Conservation (phyloP, 2,888 invertebrate species). For the Celastrina argiolus region DNA sequence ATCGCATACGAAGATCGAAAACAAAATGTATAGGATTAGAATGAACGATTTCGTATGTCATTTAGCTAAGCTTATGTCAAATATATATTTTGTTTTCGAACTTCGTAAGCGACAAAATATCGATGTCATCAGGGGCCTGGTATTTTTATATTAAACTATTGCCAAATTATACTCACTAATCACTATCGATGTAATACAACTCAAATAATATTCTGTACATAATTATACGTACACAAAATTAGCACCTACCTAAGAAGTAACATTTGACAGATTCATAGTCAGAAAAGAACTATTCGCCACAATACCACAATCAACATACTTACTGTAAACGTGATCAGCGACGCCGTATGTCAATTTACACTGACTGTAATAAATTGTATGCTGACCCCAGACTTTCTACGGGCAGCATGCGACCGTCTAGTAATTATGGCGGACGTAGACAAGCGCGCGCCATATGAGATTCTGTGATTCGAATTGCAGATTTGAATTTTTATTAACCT, state of each 20-base stretch:
- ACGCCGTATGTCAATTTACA: background rate
- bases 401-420: conserved; percentile 26
- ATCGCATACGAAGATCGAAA: too few relatives aligned
- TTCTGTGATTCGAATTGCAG: background rate
- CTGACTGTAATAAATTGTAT: background rate
- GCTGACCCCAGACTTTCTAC: conserved; percentile 7
- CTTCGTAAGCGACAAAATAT: too few relatives aligned
- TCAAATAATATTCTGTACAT: too few relatives aligned
- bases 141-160: background rate
- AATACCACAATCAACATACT: background rate
- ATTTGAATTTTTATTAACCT: background rate
- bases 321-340: background rate
- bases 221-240: too few relatives aligned
- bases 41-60: too few relatives aligned
- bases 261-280: too few relatives aligned
- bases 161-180: background rate
- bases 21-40: too few relatives aligned
- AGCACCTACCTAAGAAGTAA: too few relatives aligned
- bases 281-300: background rate
- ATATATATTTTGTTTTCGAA: too few relatives aligned
- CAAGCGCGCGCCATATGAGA: background rate
- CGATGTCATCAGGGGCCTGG: too few relatives aligned
- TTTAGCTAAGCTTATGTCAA: too few relatives aligned
- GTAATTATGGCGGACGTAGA: conserved; percentile 46
- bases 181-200: too few relatives aligned